Base-by-base conservation (phyloP, 2,888 invertebrate genomes). In the Dynastes maya region DNA sequence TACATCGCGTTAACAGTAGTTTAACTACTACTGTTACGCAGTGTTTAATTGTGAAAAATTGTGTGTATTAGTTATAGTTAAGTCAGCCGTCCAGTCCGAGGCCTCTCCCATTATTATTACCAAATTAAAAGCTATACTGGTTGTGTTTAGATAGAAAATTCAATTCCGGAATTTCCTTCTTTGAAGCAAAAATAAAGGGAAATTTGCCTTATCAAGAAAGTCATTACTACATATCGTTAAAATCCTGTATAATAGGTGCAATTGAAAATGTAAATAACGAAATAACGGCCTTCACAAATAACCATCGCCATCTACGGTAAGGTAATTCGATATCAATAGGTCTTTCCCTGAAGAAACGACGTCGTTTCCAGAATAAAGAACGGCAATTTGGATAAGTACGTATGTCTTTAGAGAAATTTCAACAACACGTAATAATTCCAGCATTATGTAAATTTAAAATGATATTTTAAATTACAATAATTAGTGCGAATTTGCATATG, bases 391-490 rank as follows among this genome's bases (percentile, higher is more conserved):
- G n/a, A 49, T 68, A 71, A 37, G 11, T 58, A 71, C 22, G 40
- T 8, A 58, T 40, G 55, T 71, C 55, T 58, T 22, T 55, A 40
- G 55, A 40, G 55, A 71, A 58, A 55, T 71, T 71, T 71, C 71
- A 71, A 71, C 71, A 58, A 55, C 71, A 29, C 51, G 51, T 51
- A 32, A 71, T 71, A 71, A 71, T 71, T 71, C 40, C 11, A 71
- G 71, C 55, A 71, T 71, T 71, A 71, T 71, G 70, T 51, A 71
- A 71, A 71, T 71, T 55, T 13, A 8, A 71, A 71, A 71, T 71
- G 53, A 71, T 71, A 37, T 71, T 71, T 55, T 53, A 71, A 71
- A 71, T 71, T 71, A 71, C 71, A 58, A 58, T 71, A 71, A 71
- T 40, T 58, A 71, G 37, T n/a, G 8, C n/a, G 37, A 22, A 40